These are phyloP conservation scores for Trypoxylus dichotomus DNA, from an alignment of 1,140 invertebrate genomes.

Conservation along the genomic window DNA sequence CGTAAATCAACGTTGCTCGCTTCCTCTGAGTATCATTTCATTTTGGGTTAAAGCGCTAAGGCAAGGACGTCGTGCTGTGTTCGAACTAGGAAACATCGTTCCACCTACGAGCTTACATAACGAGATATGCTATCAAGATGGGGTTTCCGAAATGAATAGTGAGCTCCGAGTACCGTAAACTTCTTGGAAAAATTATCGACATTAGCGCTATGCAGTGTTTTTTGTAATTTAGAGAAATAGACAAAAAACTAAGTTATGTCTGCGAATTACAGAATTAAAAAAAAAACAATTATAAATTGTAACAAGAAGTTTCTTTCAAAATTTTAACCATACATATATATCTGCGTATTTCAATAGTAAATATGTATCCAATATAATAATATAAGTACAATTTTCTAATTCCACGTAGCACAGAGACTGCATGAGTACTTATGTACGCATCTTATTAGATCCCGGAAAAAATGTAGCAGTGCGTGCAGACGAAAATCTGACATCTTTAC, in stretches of 20 bases:
- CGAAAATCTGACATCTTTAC: background rate
- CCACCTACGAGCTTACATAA: background rate
- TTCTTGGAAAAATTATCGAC: background rate
- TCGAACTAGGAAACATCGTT: background rate
- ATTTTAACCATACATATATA: no score
- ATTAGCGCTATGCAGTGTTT: background rate
- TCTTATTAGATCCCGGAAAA: background rate
- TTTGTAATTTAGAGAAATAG: background rate
- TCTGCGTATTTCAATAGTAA: background rate
- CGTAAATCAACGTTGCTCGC: background rate
- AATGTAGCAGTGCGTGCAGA: background rate
- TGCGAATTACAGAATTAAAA: no score
- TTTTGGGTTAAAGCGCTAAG: background rate
- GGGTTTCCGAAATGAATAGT: background rate
- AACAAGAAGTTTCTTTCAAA: no score
- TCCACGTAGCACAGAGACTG: no score
- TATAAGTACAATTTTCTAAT: background rate
- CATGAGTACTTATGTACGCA: background rate
- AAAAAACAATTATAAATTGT: no score
- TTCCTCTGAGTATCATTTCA: background rate
- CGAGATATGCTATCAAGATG: background rate
- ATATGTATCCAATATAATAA: background rate
- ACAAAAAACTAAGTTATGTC: no score
- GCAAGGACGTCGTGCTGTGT: background rate
- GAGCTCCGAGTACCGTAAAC: background rate